Conservation (phyloP, 2,888 invertebrate species). For the Willowsia nigromaculata region DNA sequence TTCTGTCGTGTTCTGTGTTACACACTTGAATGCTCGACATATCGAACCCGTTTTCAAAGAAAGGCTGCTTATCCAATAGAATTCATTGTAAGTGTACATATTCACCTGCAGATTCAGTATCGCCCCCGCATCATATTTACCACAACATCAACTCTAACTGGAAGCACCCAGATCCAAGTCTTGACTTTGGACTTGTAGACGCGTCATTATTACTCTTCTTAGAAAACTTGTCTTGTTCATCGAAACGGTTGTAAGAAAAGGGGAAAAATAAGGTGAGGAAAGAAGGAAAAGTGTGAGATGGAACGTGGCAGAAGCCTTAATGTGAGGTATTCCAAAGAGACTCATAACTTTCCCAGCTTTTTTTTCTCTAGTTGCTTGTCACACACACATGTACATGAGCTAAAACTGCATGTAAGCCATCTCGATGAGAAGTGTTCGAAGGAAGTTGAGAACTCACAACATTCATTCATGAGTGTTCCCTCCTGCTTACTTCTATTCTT, state of each 20-base stretch:
- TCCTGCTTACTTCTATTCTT: background rate
- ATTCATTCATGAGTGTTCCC: background rate
- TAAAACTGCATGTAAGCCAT: background rate
- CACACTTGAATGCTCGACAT: background rate
- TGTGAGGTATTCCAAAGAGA: slow-evolving; percentile 67
- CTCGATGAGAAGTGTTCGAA: background rate
- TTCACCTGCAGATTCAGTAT: background rate
- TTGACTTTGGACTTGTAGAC: background rate
- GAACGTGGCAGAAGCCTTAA: slow-evolving; percentile 55
- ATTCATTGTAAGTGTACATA: background rate
- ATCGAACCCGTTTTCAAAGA: background rate
- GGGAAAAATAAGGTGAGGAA: slow-evolving; percentile 47
- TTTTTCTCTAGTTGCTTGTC: slow-evolving; percentile 49
- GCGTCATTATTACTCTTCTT: background rate
- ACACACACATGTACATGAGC: background rate
- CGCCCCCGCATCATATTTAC: background rate
- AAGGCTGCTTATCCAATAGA: background rate
- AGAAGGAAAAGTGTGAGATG: background rate
- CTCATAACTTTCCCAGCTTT: slow-evolving; percentile 63
- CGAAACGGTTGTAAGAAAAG: background rate
- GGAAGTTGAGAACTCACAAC: slow-evolving; percentile 23
- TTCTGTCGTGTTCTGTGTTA: no score
- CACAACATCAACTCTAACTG: background rate
- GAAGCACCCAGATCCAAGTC: background rate
- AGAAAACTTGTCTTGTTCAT: background rate